Percentiles rank a stretch among this genome's conserved stretches.
Conservation (phyloP, 30 jellyfish, hydroid and myxozoan species). For the Cassiopea xamachana region DNA sequence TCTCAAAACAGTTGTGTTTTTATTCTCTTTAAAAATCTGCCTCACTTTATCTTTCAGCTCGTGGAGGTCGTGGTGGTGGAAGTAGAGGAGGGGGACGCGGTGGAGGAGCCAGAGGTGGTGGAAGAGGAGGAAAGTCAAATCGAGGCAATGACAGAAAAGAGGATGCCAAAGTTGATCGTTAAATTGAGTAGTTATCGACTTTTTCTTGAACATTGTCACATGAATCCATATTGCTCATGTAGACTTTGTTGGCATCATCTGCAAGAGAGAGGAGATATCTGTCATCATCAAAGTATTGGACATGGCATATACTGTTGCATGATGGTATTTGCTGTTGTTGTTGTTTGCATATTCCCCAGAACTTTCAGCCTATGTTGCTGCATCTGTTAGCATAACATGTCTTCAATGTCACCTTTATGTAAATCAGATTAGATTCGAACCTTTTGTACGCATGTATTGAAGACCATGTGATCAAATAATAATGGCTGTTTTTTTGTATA, state of each 20-base stretch:
- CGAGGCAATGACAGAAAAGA: constrained; percentile 86
- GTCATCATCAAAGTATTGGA: not conserved
- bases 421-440: no score
- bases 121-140: constrained; percentile 84
- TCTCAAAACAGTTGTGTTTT: no score
- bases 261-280: not conserved
- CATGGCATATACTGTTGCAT: no score
- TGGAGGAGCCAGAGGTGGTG: constrained; percentile 78
- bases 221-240: not conserved
- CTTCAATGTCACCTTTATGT: no score
- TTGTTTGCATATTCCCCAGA: not conserved
- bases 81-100: constrained; percentile 51
- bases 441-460: no score
- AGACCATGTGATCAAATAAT: no score
- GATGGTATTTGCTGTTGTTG: not conserved
- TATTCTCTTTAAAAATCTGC: no score
- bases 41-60: constrained; percentile 19
- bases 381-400: no score
- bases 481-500: no score
- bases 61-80: constrained; percentile 63
- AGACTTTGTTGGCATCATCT: not conserved
- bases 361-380: not conserved
- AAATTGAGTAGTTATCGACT: not conserved
- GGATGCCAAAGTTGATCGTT: constrained; percentile 64
- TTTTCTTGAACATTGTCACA: not conserved